Conservation (phyloP, 2,113 vertebrate genomes). For the Muntiacus muntjak region DNA sequence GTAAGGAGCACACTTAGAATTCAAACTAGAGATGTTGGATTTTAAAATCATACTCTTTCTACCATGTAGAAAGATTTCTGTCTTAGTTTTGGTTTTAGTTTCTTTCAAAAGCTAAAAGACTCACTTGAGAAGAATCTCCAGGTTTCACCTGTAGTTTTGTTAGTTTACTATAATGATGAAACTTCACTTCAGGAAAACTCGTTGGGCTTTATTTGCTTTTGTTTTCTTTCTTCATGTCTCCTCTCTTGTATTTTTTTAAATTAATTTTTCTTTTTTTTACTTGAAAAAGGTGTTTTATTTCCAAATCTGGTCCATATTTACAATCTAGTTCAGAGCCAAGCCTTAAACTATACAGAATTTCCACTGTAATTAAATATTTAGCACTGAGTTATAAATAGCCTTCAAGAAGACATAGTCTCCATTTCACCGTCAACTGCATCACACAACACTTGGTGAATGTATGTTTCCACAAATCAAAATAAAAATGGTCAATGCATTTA, state of each 20-base stretch:
- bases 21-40: background rate
- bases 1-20: background rate
- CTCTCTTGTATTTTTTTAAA: slow-evolving; percentile 62
- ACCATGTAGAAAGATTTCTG: background rate
- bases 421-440: slow-evolving; percentile 81
- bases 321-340: slow-evolving; percentile 86
- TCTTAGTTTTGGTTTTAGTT: background rate
- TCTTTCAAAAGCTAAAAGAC: background rate
- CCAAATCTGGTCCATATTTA: slow-evolving; percentile 83
- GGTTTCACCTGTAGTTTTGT: slow-evolving; percentile 79
- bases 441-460: slow-evolving; percentile 87
- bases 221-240: slow-evolving; percentile 34
- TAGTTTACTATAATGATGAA: slow-evolving; percentile 76
- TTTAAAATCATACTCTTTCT: background rate
- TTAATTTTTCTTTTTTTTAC: slow-evolving; percentile 80
- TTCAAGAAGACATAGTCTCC: slow-evolving; percentile 78
- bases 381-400: slow-evolving; percentile 80
- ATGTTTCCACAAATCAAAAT: slow-evolving; percentile 88
- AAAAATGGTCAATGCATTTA: slow-evolving; percentile 86
- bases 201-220: slow-evolving; percentile 25
- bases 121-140: background rate
- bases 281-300: slow-evolving; percentile 78
- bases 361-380: slow-evolving; percentile 80
- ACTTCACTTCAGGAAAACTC: slow-evolving; percentile 75
- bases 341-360: slow-evolving; percentile 89